These are phyloP conservation scores for Hymenochirus boettgeri DNA, from an alignment of 2,113 vertebrate species.

Conservation along the genomic window DNA sequence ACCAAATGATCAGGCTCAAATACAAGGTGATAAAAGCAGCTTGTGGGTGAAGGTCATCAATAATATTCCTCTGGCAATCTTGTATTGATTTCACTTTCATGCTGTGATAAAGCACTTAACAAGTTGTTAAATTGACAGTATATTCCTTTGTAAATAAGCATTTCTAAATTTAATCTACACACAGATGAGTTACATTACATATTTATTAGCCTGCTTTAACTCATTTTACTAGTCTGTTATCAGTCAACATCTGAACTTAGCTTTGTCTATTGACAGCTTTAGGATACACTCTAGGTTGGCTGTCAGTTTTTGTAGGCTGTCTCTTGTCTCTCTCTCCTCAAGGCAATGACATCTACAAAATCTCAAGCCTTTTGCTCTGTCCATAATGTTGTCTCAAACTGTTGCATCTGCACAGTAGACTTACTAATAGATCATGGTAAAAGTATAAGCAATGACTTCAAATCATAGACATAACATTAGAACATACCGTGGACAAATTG, in stretches of 20 bases:
- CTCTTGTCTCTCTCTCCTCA: too few species aligned
- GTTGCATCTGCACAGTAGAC: too few species aligned
- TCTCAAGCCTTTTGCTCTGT: too few species aligned
- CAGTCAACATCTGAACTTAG: constrained; percentile 1
- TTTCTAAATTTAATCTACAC: constrained; percentile 33
- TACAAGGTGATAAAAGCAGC: constrained; percentile 80
- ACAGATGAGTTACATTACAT: constrained; percentile 35
- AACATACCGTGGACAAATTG: too few species aligned
- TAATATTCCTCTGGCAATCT: constrained; percentile 75
- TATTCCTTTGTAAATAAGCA: constrained; percentile 55
- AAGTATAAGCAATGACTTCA: too few species aligned
- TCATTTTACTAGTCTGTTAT: neutral
- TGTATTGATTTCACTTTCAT: constrained; percentile 81
- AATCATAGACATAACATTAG: too few species aligned
- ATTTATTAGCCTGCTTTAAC: constrained; percentile 28
- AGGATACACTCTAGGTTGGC: too few species aligned
- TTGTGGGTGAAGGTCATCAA: constrained; percentile 76
- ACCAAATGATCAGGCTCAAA: constrained; percentile 84
- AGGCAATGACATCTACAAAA: too few species aligned
- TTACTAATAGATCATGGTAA: too few species aligned
- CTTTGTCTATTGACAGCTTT: neutral
- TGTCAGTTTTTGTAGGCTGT: too few species aligned
- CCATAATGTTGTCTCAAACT: too few species aligned
- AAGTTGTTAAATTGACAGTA: constrained; percentile 73
- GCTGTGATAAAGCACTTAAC: constrained; percentile 69